Evolutionary conservation across 2,888 invertebrate species (phyloP).

Genomic region (Meteorus colon): DNA sequence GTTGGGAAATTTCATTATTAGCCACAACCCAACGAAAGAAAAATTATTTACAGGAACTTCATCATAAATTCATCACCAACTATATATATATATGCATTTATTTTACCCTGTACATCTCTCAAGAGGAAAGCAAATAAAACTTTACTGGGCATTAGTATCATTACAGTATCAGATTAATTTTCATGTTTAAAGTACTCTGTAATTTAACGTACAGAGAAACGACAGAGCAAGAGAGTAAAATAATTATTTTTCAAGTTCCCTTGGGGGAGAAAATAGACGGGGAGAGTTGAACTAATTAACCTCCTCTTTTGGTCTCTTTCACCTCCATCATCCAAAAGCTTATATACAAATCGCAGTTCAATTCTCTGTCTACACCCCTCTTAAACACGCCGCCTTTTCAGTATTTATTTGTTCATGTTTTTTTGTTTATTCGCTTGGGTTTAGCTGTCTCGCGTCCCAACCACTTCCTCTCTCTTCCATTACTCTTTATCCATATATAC

Average conservation of each 20-base stretch:
- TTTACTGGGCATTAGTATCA: constrained; percentile 24
- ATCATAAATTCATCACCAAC: constrained; percentile 9
- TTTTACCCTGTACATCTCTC: background rate
- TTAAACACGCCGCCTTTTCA: background rate
- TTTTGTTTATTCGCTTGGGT: constrained; percentile 16
- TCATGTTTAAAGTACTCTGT: constrained; percentile 29
- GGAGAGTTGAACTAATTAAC: constrained; percentile 58
- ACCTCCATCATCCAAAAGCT: constrained; percentile 32
- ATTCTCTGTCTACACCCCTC: constrained; percentile 4
- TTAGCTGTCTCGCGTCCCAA: background rate
- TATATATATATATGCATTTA: background rate
- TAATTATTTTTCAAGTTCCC: constrained; percentile 55
- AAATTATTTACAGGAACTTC: constrained; percentile 11
- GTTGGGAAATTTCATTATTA: background rate
- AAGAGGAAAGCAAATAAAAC: background rate
- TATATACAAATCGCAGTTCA: constrained; percentile 23
- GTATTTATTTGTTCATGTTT: constrained; percentile 6
- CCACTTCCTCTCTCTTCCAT: constrained; percentile 26
- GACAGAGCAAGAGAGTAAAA: constrained; percentile 40
- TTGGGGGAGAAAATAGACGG: constrained; percentile 1
- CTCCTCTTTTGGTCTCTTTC: constrained; percentile 45
- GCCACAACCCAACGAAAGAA: background rate
- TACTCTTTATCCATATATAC: background rate
- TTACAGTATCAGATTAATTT: constrained; percentile 32
- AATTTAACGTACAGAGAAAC: constrained; percentile 20